Evolutionary conservation across 2,113 vertebrate species (phyloP), one percentile per base, ranked within the genome.

Genomic region (Mionectes macconnelli): DNA sequence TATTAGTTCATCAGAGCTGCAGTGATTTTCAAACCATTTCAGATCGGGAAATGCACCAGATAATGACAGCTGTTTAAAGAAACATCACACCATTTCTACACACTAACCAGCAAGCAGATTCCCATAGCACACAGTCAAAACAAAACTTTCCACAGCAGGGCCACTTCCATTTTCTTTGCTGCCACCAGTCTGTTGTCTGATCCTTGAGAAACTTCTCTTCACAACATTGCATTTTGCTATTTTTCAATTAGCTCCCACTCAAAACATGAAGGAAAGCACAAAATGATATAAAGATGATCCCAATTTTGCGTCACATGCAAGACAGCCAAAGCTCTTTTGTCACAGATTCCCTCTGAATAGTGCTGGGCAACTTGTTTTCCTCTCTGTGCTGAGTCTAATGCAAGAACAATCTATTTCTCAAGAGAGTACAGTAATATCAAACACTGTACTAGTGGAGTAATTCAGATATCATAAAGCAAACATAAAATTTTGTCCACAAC

Each of bases 11-110:
- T 44, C 62, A 74, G 56, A 30, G 19, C 50, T 78, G 70, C 68
- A 68, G 69, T 69, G 78, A 82, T 72, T 76, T 90, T 79, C 24
- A 73, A 67, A 85, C 60, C 6, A 50, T 67, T 88, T 85, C 64
- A 80, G 63, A 50, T 33, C 0, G 3, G 14, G 19, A 86, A 70
- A 57, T 0, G 0, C 55, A 70, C 9, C 33, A 74, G 55, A 77
- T 50, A 47, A 68, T 53, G 40, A 63, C 19, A 87, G 53, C 52
- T 75, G 18, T 75, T 89, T 87, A 62, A 83, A 86, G 64, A 45
- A 83, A 66, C 12, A 73, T 15, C 37, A 50, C 62, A 80, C 53
- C 40, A 13, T 50, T 93, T 80, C 39, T 68, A 50, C 52, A 56
- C 24, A 18, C 30, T 47, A 81, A 66, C 37, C 47, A 84, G 60